Conservation (phyloP, 2,888 invertebrate species). For the Mythimna albipuncta region DNA sequence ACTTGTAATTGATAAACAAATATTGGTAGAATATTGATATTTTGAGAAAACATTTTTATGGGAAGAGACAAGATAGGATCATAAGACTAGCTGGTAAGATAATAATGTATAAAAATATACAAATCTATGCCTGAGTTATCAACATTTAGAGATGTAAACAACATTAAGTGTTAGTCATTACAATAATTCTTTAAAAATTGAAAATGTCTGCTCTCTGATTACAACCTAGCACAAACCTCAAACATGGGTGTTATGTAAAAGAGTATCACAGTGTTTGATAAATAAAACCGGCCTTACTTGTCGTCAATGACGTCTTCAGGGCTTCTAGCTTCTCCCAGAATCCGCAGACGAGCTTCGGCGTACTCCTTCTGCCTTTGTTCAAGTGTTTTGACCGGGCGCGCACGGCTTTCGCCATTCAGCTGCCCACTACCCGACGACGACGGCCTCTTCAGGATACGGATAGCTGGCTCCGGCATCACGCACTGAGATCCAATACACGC, state of each 20-base stretch:
- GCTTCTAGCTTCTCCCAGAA: conserved; percentile 96
- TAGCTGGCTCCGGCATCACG: conserved; percentile 94
- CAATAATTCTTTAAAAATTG: background rate
- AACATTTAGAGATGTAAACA: background rate
- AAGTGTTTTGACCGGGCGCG: conserved; percentile 95
- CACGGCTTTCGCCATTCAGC: conserved; percentile 89
- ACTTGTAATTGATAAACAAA: background rate
- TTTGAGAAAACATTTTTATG: too few species aligned
- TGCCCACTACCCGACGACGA: conserved; percentile 92
- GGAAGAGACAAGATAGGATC: background rate
- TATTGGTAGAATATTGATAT: background rate
- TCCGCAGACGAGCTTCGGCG: conserved; percentile 97
- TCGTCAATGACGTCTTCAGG: conserved; percentile 94
- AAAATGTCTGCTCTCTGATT: conserved; percentile 8
- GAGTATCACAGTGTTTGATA: conserved; percentile 41
- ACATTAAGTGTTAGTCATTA: background rate
- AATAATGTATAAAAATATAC: conserved; percentile 1
- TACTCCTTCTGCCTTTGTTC: conserved; percentile 98
- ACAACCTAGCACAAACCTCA: conserved; percentile 3
- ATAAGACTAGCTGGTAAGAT: background rate
- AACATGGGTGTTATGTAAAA: conserved; percentile 66
- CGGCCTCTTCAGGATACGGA: conserved; percentile 95
- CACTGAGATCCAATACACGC: conserved; percentile 93
- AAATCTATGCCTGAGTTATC: background rate
- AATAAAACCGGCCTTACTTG: conserved; percentile 83